These are phyloP conservation scores for Apolygus lucorum DNA, from an alignment of 1,140 invertebrate genomes.

Conservation along the genomic window DNA sequence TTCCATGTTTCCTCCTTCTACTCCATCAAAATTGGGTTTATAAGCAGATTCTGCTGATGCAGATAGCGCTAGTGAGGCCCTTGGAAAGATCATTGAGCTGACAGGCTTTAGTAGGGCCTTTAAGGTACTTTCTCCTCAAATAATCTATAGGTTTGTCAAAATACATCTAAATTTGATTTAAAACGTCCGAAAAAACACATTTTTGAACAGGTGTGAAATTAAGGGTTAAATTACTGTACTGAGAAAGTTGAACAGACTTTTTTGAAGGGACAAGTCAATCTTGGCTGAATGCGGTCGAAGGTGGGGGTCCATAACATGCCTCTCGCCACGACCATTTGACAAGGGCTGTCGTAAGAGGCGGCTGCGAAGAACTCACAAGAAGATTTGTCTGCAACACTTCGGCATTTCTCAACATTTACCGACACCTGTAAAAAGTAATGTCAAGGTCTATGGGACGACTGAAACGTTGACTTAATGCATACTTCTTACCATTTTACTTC, in stretches of 20 bases:
- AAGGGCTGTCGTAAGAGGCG: neutral
- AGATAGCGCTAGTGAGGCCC: no score
- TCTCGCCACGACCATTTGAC: neutral
- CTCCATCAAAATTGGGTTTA: no score
- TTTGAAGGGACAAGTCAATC: neutral
- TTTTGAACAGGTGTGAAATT: neutral
- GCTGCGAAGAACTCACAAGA: neutral
- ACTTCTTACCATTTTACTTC: no score
- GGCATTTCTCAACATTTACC: neutral
- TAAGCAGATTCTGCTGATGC: no score
- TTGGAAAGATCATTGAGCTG: neutral
- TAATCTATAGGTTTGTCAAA: neutral
- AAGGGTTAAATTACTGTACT: neutral
- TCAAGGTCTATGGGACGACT: no score
- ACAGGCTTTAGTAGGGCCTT: neutral
- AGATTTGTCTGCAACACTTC: neutral
- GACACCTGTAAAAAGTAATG: no score
- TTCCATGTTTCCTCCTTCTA: no score
- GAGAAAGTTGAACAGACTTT: neutral
- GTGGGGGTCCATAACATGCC: neutral
- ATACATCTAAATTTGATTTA: no score
- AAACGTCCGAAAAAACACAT: neutral
- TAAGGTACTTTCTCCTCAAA: no score
- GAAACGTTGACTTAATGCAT: no score
- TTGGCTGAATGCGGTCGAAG: neutral